A percentile compares a stretch with the other conserved stretches of the same genome.
These are phyloP conservation scores for Blera fallax DNA, from an alignment of 2,888 invertebrate genomes.

Conservation along the genomic window DNA sequence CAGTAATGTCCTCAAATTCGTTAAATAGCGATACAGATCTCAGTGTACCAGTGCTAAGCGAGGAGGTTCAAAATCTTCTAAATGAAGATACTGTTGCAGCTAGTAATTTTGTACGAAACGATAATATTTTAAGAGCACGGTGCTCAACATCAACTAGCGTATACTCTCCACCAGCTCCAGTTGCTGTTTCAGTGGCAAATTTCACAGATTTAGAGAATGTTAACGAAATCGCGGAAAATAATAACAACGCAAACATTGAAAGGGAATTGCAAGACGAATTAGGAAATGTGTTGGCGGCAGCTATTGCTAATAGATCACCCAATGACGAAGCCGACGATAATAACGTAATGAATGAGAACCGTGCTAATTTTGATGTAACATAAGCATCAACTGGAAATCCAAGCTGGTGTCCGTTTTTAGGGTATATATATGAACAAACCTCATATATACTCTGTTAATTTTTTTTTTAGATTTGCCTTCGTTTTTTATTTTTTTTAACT, in stretches of 20 bases:
- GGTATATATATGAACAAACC: neutral
- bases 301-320: slow-evolving; percentile 52
- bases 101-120: slow-evolving; percentile 49
- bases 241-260: slow-evolving; percentile 81
- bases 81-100: slow-evolving; percentile 76
- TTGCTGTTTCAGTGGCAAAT: slow-evolving; percentile 11
- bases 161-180: slow-evolving; percentile 9
- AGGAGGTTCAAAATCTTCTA: slow-evolving; percentile 80
- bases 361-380: slow-evolving; percentile 62
- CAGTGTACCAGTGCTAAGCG: slow-evolving; percentile 67
- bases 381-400: slow-evolving; percentile 14
- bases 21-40: slow-evolving; percentile 14
- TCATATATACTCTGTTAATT: slow-evolving; percentile 10
- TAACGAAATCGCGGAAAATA: slow-evolving; percentile 81
- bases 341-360: slow-evolving; percentile 63
- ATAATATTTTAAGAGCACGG: slow-evolving; percentile 23
- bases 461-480: neutral
- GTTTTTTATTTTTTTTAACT: neutral
- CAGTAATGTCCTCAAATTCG: neutral
- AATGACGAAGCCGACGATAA: slow-evolving; percentile 61
- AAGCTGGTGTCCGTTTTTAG: neutral
- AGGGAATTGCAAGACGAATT: slow-evolving; percentile 79
- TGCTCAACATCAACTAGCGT: slow-evolving; percentile 4
- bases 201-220: slow-evolving; percentile 75
- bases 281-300: slow-evolving; percentile 61